Conservation (phyloP, 2,113 vertebrate genomes). For the Grantiella picta region DNA sequence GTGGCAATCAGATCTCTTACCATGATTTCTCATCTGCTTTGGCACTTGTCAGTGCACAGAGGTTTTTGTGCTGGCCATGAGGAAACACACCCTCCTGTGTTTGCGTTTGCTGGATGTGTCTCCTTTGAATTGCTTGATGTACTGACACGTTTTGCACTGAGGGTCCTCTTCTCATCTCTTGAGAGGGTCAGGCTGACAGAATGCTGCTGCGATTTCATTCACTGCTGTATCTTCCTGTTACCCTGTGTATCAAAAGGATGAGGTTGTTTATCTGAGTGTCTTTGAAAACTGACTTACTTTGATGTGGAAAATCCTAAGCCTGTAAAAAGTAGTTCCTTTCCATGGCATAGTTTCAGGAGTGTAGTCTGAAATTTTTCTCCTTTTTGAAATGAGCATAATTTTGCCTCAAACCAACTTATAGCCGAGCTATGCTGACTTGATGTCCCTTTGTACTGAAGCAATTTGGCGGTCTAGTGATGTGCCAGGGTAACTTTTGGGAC, state of each 20-base stretch:
- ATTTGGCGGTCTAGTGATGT: neutral
- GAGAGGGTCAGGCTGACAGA: neutral
- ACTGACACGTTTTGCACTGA: neutral
- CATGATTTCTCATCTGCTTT: neutral
- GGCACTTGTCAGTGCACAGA: neutral
- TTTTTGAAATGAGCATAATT: neutral
- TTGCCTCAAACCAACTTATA: neutral
- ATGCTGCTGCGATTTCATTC: neutral
- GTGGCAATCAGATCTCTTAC: neutral
- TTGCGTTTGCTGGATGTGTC: neutral
- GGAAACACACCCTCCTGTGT: neutral
- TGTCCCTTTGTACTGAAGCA: neutral
- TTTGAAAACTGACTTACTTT: neutral
- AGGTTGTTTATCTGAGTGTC: neutral
- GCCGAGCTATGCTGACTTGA: neutral
- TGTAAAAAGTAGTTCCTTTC: neutral
- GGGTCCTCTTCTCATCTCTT: neutral
- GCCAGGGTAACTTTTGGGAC: neutral
- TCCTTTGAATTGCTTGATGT: neutral
- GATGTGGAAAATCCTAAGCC: neutral
- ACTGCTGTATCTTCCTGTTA: neutral
- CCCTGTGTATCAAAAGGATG: neutral
- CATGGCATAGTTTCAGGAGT: neutral
- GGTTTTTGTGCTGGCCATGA: neutral
- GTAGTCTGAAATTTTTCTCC: neutral